Conservation (phyloP, 2,888 invertebrate species). For the Netelia virgata region DNA sequence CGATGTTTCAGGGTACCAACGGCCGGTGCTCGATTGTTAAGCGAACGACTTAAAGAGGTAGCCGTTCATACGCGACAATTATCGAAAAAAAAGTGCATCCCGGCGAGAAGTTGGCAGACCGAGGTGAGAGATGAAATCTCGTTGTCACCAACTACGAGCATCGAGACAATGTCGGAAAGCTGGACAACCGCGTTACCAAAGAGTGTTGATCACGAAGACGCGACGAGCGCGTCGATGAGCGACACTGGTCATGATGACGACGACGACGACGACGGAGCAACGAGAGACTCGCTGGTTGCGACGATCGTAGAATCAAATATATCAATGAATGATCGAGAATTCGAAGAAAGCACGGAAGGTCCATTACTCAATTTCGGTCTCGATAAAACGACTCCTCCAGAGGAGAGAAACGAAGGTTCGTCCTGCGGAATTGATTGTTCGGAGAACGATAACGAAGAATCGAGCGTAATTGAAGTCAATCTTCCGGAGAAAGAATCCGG, state of each 20-base stretch:
- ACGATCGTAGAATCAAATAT: constrained; percentile 14
- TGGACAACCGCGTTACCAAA: background rate
- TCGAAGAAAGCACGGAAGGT: constrained; percentile 13
- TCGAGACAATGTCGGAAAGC: constrained; percentile 11
- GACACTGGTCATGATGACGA: constrained; percentile 42
- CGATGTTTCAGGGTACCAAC: constrained; percentile 80
- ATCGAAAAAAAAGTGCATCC: constrained; percentile 75
- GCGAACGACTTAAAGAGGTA: constrained; percentile 80
- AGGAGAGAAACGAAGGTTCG: constrained; percentile 13
- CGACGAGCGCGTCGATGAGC: constrained; percentile 27
- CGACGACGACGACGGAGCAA: constrained; percentile 1
- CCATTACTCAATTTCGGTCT: background rate
- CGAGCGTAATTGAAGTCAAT: background rate
- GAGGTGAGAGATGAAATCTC: background rate
- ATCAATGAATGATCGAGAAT: constrained; percentile 3
- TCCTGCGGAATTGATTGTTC: background rate
- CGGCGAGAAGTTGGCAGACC: constrained; percentile 52
- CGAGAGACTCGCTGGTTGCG: constrained; percentile 12
- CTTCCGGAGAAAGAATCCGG: too few relatives aligned
- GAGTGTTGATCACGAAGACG: background rate
- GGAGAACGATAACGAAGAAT: background rate
- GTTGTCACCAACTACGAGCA: constrained; percentile 18
- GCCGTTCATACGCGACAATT: constrained; percentile 79
- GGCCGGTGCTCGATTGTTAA: constrained; percentile 79
- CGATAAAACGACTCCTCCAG: constrained; percentile 4